Evolutionary conservation across 2,797 vertebrate species (phyloP).

Genomic region (Platyrinchus mystaceus): DNA sequence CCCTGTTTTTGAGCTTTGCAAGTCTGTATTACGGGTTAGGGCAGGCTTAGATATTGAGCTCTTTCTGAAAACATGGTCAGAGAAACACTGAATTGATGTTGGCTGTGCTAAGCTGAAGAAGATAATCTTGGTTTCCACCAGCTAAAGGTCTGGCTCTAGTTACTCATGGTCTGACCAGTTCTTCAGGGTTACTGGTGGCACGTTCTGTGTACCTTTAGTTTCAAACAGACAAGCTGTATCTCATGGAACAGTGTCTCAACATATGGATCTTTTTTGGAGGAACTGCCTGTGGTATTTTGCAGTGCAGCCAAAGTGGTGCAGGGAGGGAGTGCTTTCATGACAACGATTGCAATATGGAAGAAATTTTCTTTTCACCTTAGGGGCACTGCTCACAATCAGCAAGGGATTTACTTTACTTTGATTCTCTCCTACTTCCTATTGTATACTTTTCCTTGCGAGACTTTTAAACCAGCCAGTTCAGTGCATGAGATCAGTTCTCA

Average conservation of each 20-base stretch:
- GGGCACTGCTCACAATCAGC: conserved; percentile 19
- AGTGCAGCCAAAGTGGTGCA: background rate
- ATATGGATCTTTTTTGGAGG: conserved; percentile 30
- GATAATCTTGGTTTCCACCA: background rate
- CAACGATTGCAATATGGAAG: conserved; percentile 53
- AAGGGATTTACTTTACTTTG: conserved; percentile 44
- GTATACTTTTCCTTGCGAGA: background rate
- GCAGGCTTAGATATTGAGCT: background rate
- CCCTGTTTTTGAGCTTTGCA: background rate
- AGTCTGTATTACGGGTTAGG: background rate
- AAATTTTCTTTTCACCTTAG: conserved; percentile 59
- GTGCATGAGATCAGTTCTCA: background rate
- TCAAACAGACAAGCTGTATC: background rate
- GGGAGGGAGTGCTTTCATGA: background rate
- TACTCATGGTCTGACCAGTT: background rate
- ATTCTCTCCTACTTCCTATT: conserved; percentile 40
- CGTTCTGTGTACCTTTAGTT: background rate
- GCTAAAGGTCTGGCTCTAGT: background rate
- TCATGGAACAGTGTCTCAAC: background rate
- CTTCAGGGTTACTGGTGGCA: background rate
- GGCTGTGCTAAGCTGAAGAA: background rate
- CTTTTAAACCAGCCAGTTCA: background rate
- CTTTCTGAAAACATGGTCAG: background rate
- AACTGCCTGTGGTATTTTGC: conserved; percentile 14
- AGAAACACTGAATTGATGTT: background rate